Base-by-base conservation (phyloP, 2,888 invertebrate species). In the Euproctis similis region DNA sequence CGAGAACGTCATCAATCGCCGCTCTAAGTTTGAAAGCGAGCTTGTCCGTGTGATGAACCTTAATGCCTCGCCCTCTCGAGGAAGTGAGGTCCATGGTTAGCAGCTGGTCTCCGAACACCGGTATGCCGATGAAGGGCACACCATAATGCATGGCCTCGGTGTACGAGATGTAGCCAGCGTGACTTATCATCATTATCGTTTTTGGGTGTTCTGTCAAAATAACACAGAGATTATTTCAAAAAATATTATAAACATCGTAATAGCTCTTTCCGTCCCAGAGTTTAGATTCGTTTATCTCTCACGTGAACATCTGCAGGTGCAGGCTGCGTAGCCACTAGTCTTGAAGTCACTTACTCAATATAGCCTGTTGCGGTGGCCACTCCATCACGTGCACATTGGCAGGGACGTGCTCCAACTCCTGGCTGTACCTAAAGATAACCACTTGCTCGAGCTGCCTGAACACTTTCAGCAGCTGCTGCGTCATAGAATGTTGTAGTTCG, bases 371-470 rank as follows among this genome's bases (percentile, higher is more conserved):
- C 1, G 77, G 71, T 13, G 59, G 60, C 53, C 69, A 73, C 3
- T 72, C 54, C 10, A 67, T 22, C 1, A 77, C 35, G 10, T 65
- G 63, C 0, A 86, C 63, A 41, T 86, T 86, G n/a, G 46, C 46
- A 0, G 75, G 71, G 18, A 64, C 36, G 13, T 58, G 41, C n/a
- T 57, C 54, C 24, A 74, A 31, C 5, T 31, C 30, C 4, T 53
- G 54, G 1, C 53, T 54, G 16, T 53, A 42, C 42, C 73, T 77
- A 82, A 81, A 85, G 9, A 86, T 31, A 1, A 86, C 72, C 0
- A 63, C 66, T 43, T 81, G 78, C 18, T 78, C 69, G 29, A 86
- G 39, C 19, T 57, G 54, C 0, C 67, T 58, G 29, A 86, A 75
- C 1, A 68, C 54, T n/a, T 63, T 42, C 8, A 84, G 31, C 1